Conservation (phyloP, 2,113 vertebrate genomes). For the Thomomys bottae region DNA sequence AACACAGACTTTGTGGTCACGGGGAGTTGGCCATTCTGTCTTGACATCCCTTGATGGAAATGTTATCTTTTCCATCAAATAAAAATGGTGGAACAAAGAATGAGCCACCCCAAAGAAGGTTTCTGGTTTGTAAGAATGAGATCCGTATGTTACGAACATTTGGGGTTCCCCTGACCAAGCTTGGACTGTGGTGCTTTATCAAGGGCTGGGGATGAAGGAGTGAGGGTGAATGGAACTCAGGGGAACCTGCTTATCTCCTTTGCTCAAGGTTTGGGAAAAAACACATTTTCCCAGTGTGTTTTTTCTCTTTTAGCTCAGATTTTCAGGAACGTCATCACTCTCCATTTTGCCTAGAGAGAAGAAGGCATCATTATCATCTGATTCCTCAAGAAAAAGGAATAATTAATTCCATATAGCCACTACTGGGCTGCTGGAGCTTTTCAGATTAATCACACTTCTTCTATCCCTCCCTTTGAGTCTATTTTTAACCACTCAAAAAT, state of each 20-base stretch:
- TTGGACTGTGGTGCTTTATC: not conserved
- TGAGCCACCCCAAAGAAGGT: not conserved
- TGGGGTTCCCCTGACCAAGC: not conserved
- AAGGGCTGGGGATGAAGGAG: not conserved
- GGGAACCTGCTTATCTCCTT: not conserved
- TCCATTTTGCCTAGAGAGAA: not conserved
- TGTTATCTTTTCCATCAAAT: not conserved
- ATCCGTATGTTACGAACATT: not conserved
- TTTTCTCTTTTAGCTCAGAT: constrained; percentile 27
- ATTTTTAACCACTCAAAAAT: constrained; percentile 73
- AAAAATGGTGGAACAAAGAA: not conserved
- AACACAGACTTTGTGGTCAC: not conserved
- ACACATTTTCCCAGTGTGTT: not conserved
- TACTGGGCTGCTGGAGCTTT: not conserved
- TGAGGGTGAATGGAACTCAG: not conserved
- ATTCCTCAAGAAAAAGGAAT: not conserved
- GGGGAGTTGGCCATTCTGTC: not conserved
- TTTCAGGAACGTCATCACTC: not conserved
- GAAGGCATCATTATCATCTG: not conserved
- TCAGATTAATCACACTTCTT: constrained; percentile 46
- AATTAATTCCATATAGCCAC: not conserved
- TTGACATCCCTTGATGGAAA: not conserved
- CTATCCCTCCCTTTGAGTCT: constrained; percentile 33
- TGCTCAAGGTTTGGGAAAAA: not conserved
- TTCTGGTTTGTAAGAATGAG: not conserved